Percentiles rank a stretch among this genome's conserved stretches.
These are phyloP conservation scores for Syngnathus acus DNA, from an alignment of 2,797 vertebrate genomes.

Conservation along the genomic window DNA sequence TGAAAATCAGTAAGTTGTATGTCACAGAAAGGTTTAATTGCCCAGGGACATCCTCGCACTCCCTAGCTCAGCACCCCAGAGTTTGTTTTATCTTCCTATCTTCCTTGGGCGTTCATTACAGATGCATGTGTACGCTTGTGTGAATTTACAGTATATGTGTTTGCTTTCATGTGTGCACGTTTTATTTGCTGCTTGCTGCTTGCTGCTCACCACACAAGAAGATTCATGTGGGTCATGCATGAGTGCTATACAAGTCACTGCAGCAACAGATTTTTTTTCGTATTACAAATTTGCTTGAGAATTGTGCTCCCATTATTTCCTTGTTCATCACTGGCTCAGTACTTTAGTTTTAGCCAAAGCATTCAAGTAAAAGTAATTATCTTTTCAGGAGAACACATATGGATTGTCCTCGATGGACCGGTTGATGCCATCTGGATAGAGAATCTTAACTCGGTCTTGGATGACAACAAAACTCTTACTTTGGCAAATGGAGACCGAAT, in stretches of 20 bases:
- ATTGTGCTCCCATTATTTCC: neutral
- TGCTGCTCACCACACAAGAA: constrained; percentile 7
- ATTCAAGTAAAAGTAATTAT: neutral
- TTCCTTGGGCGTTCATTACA: constrained; percentile 29
- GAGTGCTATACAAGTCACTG: neutral
- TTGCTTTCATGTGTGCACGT: constrained; percentile 21
- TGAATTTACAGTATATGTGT: constrained; percentile 19
- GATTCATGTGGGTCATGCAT: neutral
- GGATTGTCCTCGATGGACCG: constrained; percentile 95
- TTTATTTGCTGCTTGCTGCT: constrained; percentile 5
- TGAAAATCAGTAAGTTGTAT: constrained; percentile 1
- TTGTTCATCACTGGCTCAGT: too few species aligned
- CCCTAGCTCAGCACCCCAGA: constrained; percentile 25
- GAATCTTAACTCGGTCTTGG: constrained; percentile 95
- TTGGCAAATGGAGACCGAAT: constrained; percentile 94
- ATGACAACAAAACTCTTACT: constrained; percentile 93
- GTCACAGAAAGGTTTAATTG: constrained; percentile 10
- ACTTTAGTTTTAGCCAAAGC: neutral
- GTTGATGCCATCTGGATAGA: constrained; percentile 99
- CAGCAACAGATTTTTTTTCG: neutral
- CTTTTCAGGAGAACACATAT: constrained; percentile 85
- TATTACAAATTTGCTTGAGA: constrained; percentile 1
- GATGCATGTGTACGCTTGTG: constrained; percentile 18
- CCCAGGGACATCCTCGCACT: constrained; percentile 11
- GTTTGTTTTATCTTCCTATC: constrained; percentile 24